Conservation (phyloP, 2,888 invertebrate genomes). For the Troglohyphantes excavatus region DNA sequence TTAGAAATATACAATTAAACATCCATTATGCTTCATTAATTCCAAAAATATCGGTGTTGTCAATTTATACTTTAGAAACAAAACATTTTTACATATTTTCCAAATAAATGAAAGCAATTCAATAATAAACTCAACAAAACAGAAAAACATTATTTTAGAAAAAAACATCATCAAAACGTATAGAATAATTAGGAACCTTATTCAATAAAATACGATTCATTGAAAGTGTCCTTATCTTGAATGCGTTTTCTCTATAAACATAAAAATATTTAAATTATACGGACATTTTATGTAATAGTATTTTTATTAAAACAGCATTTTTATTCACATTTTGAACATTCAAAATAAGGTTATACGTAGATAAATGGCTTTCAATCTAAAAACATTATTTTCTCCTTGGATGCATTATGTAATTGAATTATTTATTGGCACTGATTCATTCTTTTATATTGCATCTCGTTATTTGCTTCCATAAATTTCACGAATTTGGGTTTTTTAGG, state of each 20-base stretch:
- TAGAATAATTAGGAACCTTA: neutral
- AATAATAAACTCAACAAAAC: no score
- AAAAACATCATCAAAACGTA: neutral
- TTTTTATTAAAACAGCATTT: neutral
- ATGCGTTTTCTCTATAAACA: neutral
- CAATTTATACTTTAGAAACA: no score
- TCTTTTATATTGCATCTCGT: no score
- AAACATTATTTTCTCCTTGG: neutral
- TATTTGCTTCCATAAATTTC: neutral
- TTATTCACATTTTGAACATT: neutral
- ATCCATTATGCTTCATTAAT: no score
- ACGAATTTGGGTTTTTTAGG: neutral
- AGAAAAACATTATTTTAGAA: neutral
- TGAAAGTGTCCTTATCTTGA: neutral
- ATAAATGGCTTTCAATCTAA: neutral
- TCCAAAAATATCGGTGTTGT: no score
- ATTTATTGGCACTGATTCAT: neutral
- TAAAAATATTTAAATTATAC: neutral
- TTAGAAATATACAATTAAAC: no score
- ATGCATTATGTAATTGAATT: conserved; percentile 5
- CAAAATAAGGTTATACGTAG: neutral
- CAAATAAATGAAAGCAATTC: no score
- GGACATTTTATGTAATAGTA: neutral
- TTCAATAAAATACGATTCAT: neutral
- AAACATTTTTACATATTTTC: no score